A percentile compares a stretch with the other conserved stretches of the same genome.
Conservation (phyloP, 2,113 vertebrate genomes). For the Parotia lawesii region DNA sequence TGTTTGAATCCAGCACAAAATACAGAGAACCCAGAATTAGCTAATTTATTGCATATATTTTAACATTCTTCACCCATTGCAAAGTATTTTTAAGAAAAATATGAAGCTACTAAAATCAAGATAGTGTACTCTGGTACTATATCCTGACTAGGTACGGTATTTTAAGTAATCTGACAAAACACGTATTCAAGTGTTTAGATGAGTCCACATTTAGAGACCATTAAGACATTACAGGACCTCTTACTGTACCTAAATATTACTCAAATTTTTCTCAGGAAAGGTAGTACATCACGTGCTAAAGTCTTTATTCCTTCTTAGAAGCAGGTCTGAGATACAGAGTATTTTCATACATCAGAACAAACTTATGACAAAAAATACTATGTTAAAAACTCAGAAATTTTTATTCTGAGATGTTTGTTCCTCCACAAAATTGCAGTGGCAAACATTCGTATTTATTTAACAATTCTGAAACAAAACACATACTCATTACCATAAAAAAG, state of each 20-base stretch:
- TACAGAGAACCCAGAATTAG: not conserved
- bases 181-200: not conserved
- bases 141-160: not conserved
- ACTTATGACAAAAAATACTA: not conserved
- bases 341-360: not conserved
- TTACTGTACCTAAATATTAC: not conserved
- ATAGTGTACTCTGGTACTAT: not conserved
- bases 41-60: not conserved
- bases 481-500: not conserved
- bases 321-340: not conserved
- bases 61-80: not conserved
- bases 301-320: not conserved
- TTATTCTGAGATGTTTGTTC: not conserved
- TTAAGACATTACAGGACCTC: not conserved
- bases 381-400: not conserved
- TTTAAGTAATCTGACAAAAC: not conserved
- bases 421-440: not conserved
- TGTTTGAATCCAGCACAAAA: not conserved
- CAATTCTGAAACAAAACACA: not conserved
- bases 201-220: not conserved
- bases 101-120: not conserved
- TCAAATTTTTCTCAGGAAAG: not conserved
- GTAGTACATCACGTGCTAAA: not conserved
- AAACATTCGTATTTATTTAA: not conserved
- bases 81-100: not conserved